Percentiles rank a stretch among this genome's conserved stretches.
Conservation (phyloP, 2,888 invertebrate genomes). For the Eristalinus sepulchralis region DNA sequence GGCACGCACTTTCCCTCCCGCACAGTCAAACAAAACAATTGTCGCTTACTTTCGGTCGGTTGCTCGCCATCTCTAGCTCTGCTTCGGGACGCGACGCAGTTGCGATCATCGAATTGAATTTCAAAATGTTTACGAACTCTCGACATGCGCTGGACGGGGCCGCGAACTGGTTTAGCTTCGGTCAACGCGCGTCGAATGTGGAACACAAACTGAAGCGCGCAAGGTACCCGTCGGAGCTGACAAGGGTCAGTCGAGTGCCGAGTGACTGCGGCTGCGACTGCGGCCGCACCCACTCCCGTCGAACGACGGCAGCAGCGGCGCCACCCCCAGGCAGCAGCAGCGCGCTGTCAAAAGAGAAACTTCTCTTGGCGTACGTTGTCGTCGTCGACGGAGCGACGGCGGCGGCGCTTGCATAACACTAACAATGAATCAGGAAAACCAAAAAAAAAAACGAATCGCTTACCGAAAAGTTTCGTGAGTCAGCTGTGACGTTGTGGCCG, state of each 20-base stretch:
- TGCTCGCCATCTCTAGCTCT: constrained; percentile 44
- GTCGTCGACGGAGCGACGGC: background rate
- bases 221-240: constrained; percentile 24
- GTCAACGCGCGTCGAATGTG: constrained; percentile 44
- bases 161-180: constrained; percentile 15
- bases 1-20: constrained; percentile 36
- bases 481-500: constrained; percentile 79
- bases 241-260: constrained; percentile 51
- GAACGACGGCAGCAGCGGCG: background rate
- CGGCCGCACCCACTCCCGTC: background rate
- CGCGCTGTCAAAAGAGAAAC: constrained; percentile 52
- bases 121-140: constrained; percentile 52
- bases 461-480: constrained; percentile 80
- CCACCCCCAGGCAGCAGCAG: constrained; percentile 8
- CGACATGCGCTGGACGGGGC: constrained; percentile 9
- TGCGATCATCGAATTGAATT: constrained; percentile 20
- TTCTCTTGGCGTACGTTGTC: background rate
- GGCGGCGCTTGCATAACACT: constrained; percentile 29
- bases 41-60: constrained; percentile 61
- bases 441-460: constrained; percentile 59
- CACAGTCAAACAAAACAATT: constrained; percentile 18
- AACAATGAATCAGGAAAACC: constrained; percentile 5
- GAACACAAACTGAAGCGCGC: constrained; percentile 49
- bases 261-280: background rate
- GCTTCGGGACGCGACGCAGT: background rate